Percentiles rank a stretch among this genome's conserved stretches.
phyloP scores from a whole-genome alignment of 2,888 invertebrate genomes.

The Lasioglossum zephyrum region DNA sequence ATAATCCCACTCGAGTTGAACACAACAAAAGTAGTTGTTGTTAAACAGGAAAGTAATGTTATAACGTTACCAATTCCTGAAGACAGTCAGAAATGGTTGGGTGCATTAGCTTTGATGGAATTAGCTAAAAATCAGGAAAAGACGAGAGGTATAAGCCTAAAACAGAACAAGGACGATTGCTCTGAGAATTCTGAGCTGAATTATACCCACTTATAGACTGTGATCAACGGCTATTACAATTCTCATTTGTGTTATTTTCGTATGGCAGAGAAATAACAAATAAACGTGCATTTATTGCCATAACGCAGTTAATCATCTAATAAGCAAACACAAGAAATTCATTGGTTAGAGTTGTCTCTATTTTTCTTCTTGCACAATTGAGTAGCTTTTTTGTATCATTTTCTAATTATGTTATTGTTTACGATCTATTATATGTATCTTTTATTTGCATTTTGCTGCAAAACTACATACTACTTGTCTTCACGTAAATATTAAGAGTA shows the following conservation, averaged over 20 bases:
- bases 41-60: slow-evolving; percentile 76
- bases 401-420: slow-evolving; percentile 26
- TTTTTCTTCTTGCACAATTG: slow-evolving; percentile 17
- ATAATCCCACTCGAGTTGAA: slow-evolving; percentile 39
- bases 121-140: slow-evolving; percentile 84
- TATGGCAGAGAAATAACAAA: slow-evolving; percentile 47
- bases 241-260: slow-evolving; percentile 58
- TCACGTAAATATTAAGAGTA: slow-evolving; percentile 17
- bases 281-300: slow-evolving; percentile 44
- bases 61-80: slow-evolving; percentile 77
- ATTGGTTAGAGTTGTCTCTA: background rate
- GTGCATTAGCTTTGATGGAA: slow-evolving; percentile 87
- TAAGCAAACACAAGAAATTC: slow-evolving; percentile 1
- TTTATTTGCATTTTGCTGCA: slow-evolving; percentile 17
- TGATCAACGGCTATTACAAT: slow-evolving; percentile 73
- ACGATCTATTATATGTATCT: slow-evolving; percentile 28
- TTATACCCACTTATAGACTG: slow-evolving; percentile 81
- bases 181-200: slow-evolving; percentile 69
- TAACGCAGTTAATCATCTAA: slow-evolving; percentile 21
- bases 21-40: slow-evolving; percentile 75
- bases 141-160: slow-evolving; percentile 69
- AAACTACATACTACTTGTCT: slow-evolving; percentile 19
- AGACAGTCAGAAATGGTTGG: slow-evolving; percentile 86
- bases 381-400: slow-evolving; percentile 31
- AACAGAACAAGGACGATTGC: slow-evolving; percentile 68